Conservation (phyloP, 2,888 invertebrate genomes). For the Xestia rhomboidea region DNA sequence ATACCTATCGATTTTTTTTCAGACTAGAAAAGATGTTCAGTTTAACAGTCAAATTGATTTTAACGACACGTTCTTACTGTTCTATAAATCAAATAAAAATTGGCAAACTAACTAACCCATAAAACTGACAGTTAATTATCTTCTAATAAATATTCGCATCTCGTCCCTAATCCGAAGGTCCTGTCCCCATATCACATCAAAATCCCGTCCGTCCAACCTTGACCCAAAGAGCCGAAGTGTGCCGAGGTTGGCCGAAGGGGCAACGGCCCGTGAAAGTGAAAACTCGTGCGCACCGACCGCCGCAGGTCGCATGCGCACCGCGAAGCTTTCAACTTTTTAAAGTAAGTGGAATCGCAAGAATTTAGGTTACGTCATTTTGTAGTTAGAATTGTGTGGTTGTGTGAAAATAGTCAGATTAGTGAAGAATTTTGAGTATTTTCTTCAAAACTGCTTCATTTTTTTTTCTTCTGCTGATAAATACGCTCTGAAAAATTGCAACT, state of each 20-base stretch:
- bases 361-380: conserved; percentile 66
- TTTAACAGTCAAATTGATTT: conserved; percentile 13
- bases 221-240: conserved; percentile 77
- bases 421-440: conserved; percentile 11
- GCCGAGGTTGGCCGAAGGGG: conserved; percentile 78
- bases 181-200: conserved; percentile 38
- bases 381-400: not conserved
- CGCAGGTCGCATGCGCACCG: conserved; percentile 67
- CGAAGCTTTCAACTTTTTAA: conserved; percentile 73
- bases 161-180: conserved; percentile 56
- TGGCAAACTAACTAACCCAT: not conserved
- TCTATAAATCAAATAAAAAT: conserved; percentile 21
- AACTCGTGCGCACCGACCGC: conserved; percentile 75
- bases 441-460: not conserved
- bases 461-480: not conserved
- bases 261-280: conserved; percentile 85
- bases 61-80: conserved; percentile 3
- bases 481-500: not conserved
- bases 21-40: conserved; percentile 7
- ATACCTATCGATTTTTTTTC: not conserved
- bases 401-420: conserved; percentile 10
- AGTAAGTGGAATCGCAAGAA: conserved; percentile 53
- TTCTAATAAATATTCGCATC: conserved; percentile 28
- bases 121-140: not conserved
- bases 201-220: conserved; percentile 74